A percentile compares a stretch with the other conserved stretches of the same genome.
Conservation (phyloP, 1,140 invertebrate genomes). For the Pygmarrhopalites habei region DNA sequence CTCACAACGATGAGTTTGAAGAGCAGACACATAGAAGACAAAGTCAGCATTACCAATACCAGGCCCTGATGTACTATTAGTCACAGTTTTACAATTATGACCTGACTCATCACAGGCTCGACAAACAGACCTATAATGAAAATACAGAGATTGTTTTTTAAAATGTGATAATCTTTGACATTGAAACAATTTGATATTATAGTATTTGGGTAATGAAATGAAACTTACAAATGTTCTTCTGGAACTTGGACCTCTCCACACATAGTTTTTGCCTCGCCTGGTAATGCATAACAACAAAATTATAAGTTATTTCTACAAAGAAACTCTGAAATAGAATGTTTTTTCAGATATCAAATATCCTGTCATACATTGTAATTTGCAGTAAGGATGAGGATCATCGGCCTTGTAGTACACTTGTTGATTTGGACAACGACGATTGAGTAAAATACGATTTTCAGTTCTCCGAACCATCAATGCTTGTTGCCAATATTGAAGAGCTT, state of each 20-base stretch:
- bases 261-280: slow-evolving; percentile 71
- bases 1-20: slow-evolving; percentile 87
- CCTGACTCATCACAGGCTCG: slow-evolving; percentile 76
- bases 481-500: slow-evolving; percentile 90
- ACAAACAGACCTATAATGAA: slow-evolving; percentile 61
- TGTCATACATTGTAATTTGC: slow-evolving; percentile 80
- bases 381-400: slow-evolving; percentile 68
- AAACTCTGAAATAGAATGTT: too few relatives aligned
- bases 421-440: slow-evolving; percentile 54
- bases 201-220: slow-evolving; percentile 64
- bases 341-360: too few relatives aligned
- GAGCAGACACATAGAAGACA: slow-evolving; percentile 92
- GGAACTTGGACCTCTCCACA: slow-evolving; percentile 92
- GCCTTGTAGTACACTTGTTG: slow-evolving; percentile 66
- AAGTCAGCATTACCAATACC: slow-evolving; percentile 88
- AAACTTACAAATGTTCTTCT: slow-evolving; percentile 83
- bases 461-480: slow-evolving; percentile 77
- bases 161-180: not conserved
- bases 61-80: slow-evolving; percentile 45
- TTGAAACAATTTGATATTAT: not conserved
- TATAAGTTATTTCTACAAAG: too few relatives aligned
- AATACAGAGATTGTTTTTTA: not conserved
- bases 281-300: too few relatives aligned
- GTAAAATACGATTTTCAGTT: slow-evolving; percentile 69
- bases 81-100: slow-evolving; percentile 60